Percentiles rank a stretch among this genome's conserved stretches.
These are phyloP conservation scores for Montipora capricornis DNA, from an alignment of 64 coral and sea anemone genomes.

Conservation along the genomic window DNA sequence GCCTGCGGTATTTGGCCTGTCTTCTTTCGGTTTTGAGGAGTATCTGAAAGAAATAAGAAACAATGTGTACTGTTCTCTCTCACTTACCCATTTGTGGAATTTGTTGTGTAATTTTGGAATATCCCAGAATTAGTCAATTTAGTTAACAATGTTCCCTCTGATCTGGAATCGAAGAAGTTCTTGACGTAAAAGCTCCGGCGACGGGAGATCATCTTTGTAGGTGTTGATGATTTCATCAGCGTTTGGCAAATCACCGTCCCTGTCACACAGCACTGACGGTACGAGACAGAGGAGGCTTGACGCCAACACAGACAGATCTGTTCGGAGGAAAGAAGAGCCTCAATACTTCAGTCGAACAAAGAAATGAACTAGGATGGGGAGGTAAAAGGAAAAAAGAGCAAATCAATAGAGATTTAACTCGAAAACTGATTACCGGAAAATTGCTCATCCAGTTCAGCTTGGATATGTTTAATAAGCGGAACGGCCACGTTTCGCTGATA, in stretches of 20 bases:
- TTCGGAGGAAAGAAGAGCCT: too few species aligned
- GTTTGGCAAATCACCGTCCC: conserved; percentile 24
- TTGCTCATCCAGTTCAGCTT: too few species aligned
- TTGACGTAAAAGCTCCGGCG: conserved; percentile 38
- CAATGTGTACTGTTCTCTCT: conserved; percentile 33
- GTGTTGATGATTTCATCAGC: conserved; percentile 45
- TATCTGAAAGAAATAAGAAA: conserved; percentile 55
- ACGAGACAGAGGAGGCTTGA: conserved; percentile 29
- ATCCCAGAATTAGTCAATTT: conserved; percentile 18
- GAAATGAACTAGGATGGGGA: too few species aligned
- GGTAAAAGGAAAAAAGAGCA: too few species aligned
- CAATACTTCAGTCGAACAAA: too few species aligned
- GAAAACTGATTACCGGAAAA: too few species aligned
- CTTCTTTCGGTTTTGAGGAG: conserved; percentile 39
- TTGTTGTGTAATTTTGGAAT: conserved; percentile 36
- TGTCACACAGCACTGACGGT: conserved; percentile 32
- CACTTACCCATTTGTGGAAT: conserved; percentile 42
- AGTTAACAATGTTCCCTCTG: conserved; percentile 30
- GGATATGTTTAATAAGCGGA: too few species aligned
- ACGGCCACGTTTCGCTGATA: conserved; percentile 28
- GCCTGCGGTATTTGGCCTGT: conserved; percentile 69
- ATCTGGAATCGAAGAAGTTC: conserved; percentile 36
- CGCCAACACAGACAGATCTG: too few species aligned
- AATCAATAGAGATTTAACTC: too few species aligned
- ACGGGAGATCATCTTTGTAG: conserved; percentile 65